Conservation (phyloP, 35 echinoderm and acorn worm species). For the Nesometra sesokonis region DNA sequence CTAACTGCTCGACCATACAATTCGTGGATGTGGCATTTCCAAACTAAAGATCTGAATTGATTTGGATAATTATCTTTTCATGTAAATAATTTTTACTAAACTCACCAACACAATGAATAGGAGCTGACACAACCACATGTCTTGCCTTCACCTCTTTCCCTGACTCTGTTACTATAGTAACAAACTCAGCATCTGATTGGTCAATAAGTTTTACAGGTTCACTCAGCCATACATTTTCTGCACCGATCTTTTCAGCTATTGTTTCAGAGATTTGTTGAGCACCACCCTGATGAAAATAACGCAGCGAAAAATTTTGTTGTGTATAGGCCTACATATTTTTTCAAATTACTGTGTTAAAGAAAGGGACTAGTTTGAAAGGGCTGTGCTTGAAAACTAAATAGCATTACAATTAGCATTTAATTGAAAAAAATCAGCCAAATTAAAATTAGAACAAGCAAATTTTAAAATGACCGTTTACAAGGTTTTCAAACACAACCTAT, state of each 20-base stretch:
- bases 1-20: too few species aligned
- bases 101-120: slow-evolving; percentile 47
- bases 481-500: too few species aligned
- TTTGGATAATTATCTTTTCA: neutral
- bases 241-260: slow-evolving; percentile 34
- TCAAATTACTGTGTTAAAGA: too few species aligned
- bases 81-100: neutral
- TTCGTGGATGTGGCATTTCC: neutral
- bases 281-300: slow-evolving; percentile 37
- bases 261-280: slow-evolving; percentile 32
- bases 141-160: slow-evolving; percentile 33
- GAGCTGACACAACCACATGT: slow-evolving; percentile 24
- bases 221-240: slow-evolving; percentile 44
- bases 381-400: too few species aligned
- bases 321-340: too few species aligned
- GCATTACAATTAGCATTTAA: too few species aligned
- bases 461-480: too few species aligned
- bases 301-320: too few species aligned
- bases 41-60: neutral
- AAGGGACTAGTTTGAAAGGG: too few species aligned
- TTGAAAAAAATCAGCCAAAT: too few species aligned
- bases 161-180: slow-evolving; percentile 40
- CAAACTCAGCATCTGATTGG: slow-evolving; percentile 6
- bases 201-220: slow-evolving; percentile 48
- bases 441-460: too few species aligned